Evolutionary conservation across 2,113 vertebrate species (phyloP).

Genomic region (Galemys pyrenaicus): DNA sequence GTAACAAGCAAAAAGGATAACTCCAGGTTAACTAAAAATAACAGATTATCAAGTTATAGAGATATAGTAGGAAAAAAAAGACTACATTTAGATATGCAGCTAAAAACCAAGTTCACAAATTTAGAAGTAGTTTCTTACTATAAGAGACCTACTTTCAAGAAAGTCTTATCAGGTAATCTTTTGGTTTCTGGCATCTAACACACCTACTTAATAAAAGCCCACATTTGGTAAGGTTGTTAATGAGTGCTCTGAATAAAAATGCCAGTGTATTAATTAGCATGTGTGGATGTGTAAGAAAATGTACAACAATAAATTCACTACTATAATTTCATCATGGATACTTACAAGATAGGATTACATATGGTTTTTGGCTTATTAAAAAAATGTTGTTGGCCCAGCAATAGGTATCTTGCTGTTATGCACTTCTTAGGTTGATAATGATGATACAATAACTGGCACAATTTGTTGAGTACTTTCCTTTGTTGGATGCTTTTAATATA

Average conservation of each 20-base stretch:
- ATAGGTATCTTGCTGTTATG: background rate
- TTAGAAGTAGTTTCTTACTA: background rate
- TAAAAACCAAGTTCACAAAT: background rate
- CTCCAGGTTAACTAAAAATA: background rate
- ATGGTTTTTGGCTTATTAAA: background rate
- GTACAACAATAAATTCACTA: background rate
- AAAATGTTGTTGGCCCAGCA: background rate
- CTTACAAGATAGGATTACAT: background rate
- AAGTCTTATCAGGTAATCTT: background rate
- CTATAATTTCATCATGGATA: background rate
- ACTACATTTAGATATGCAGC: background rate
- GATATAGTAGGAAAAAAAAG: background rate
- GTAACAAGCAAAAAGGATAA: background rate
- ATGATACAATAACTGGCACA: background rate
- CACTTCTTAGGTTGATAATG: background rate
- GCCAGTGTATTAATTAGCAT: background rate
- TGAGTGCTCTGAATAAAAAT: background rate
- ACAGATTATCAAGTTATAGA: background rate
- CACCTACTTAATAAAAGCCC: background rate
- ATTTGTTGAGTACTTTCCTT: background rate
- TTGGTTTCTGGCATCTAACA: background rate
- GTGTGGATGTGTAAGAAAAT: background rate
- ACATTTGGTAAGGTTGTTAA: background rate
- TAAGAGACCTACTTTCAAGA: background rate
- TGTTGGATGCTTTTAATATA: background rate